Conservation (phyloP, 2,888 invertebrate species). For the Diadegma fenestrale region DNA sequence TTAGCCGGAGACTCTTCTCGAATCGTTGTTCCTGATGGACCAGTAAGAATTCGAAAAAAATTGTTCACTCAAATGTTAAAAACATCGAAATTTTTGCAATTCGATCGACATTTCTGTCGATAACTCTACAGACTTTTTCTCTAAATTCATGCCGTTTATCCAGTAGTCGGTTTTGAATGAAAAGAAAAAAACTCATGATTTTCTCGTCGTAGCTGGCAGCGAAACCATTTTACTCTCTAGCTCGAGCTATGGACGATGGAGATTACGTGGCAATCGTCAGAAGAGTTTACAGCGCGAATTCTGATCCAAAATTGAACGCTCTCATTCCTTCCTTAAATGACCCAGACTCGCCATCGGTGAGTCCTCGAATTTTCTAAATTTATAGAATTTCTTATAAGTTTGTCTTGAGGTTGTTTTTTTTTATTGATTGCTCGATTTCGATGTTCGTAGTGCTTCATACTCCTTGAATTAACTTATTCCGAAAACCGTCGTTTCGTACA, state of each 20-base stretch:
- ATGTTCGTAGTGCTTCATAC: conserved; percentile 65
- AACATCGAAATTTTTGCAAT: too few species aligned
- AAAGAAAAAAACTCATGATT: background rate
- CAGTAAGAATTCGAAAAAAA: background rate
- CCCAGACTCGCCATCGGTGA: conserved; percentile 75
- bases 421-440: background rate
- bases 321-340: conserved; percentile 73
- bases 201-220: conserved; percentile 55
- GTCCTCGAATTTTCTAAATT: conserved; percentile 6
- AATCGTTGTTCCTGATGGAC: conserved; percentile 55
- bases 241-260: conserved; percentile 71
- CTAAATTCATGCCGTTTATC: background rate
- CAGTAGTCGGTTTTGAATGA: conserved; percentile 1
- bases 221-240: conserved; percentile 74
- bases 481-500: conserved; percentile 66
- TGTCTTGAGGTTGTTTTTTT: background rate
- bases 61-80: too few species aligned
- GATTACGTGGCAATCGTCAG: conserved; percentile 74
- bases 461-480: conserved; percentile 63
- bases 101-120: too few species aligned
- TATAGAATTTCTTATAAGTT: background rate
- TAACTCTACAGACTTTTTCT: background rate
- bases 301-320: conserved; percentile 71
- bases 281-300: conserved; percentile 66
- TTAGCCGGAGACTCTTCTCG: conserved; percentile 21